Evolutionary conservation across 1,140 invertebrate genomes (phyloP).

Genomic region (Bombus soroeensis): DNA sequence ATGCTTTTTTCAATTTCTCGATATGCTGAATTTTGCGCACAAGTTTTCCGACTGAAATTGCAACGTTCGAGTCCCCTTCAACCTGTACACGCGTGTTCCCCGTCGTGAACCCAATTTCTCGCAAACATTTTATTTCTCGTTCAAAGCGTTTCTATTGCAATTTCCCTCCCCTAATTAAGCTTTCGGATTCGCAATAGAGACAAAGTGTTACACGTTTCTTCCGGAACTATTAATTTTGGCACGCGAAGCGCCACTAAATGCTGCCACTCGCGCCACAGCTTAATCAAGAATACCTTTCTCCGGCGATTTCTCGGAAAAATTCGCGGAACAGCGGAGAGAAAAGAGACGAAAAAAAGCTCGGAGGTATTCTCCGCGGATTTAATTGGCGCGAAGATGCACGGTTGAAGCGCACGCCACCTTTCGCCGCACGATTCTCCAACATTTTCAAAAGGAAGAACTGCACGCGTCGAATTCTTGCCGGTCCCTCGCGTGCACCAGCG

Average conservation of each 20-base stretch:
- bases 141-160: not conserved
- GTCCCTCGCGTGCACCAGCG: not conserved
- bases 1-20: not conserved
- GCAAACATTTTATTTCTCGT: not conserved
- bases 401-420: not conserved
- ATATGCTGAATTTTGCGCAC: not conserved
- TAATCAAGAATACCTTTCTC: not conserved
- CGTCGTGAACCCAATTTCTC: not conserved
- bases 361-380: slow-evolving; percentile 20
- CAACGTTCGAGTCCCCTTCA: not conserved
- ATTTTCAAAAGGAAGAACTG: not conserved
- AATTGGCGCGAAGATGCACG: slow-evolving; percentile 26
- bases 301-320: not conserved
- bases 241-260: not conserved
- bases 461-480: not conserved
- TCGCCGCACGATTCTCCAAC: no score
- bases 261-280: not conserved
- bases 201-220: not conserved
- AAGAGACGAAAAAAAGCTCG: not conserved
- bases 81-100: not conserved
- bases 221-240: not conserved
- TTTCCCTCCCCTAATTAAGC: not conserved
- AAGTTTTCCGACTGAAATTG: not conserved
- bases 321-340: not conserved
- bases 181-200: not conserved